Evolutionary conservation across 2,113 vertebrate genomes (phyloP), one percentile per base, ranked within the genome.

Genomic region (Phalacrocorax aristotelis): DNA sequence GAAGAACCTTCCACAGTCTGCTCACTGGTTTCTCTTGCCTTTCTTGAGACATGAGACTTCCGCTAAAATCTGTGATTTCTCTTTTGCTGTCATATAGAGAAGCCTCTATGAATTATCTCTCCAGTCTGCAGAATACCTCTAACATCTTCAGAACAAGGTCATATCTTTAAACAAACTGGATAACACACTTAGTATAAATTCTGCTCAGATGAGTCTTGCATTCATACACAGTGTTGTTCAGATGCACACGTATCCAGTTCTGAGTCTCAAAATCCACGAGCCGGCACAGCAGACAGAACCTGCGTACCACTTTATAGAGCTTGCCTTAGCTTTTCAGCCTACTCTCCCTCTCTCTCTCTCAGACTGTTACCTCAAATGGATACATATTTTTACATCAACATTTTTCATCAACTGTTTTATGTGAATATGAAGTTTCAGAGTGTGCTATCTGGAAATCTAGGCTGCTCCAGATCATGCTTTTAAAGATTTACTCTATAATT

Each of bases 381-480:
- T 66, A 70, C 4, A 49, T 65, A 75, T 76, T 70, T 90, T 86
- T 79, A 76, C 62, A 85, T 61, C 49, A 46, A 44, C 38, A 14
- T 95, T 91, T 97, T 82, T 66, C 80, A 85, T 62, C 70, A 54
- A 65, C 29, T 85, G 51, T 83, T 95, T 96, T 89, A 83, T n/a
- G 46, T 40, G 46, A 58, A 40, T 92, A 93, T 89, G 79, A 85
- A 76, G 54, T 93, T 96, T 77, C 66, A 62, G 57, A 91, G 51
- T 25, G 40, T 29, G 30, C 46, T 93, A 89, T 91, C 87, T 94
- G 62, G 74, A 85, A 79, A 96, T 91, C 89, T 55, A 58, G 74
- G 74, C 58, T 93, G 66, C 74, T 91, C 49, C 1, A 5, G 54
- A 92, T 65, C 54, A 76, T 46, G 66, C 40, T 94, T 95, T 85